Conservation (phyloP, 2,797 vertebrate species). For the Caiman crocodilus region DNA sequence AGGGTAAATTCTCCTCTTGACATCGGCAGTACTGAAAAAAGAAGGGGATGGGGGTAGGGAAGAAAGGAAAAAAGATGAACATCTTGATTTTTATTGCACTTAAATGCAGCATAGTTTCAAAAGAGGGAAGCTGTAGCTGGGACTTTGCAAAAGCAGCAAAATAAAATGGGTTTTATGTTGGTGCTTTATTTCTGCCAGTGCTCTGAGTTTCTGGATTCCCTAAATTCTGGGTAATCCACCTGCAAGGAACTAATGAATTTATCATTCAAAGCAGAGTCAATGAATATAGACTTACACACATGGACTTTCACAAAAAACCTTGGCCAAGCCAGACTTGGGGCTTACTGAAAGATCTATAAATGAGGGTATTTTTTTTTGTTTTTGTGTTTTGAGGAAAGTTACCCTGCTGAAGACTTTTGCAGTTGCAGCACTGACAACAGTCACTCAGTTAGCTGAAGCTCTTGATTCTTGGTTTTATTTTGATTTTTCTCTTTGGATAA, state of each 20-base stretch:
- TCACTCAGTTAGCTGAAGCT: conserved; percentile 61
- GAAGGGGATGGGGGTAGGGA: conserved; percentile 1
- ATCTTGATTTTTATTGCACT: conserved; percentile 70
- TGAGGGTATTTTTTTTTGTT: not conserved
- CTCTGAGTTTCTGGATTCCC: conserved; percentile 10
- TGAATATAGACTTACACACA: conserved; percentile 4
- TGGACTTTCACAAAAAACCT: not conserved
- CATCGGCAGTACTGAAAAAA: conserved; percentile 55
- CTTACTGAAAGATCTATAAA: conserved; percentile 44
- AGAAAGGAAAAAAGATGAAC: conserved; percentile 55
- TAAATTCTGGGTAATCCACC: conserved; percentile 30
- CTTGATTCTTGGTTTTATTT: conserved; percentile 52
- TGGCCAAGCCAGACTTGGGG: conserved; percentile 12
- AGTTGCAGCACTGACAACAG: conserved; percentile 63
- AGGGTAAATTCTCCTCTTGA: conserved; percentile 70
- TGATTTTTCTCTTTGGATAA: conserved; percentile 61
- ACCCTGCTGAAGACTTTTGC: conserved; percentile 19
- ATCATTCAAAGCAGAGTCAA: not conserved
- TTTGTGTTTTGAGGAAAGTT: conserved; percentile 34
- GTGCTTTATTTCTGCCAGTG: not conserved
- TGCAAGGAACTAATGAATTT: conserved; percentile 49
- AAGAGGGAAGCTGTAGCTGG: not conserved
- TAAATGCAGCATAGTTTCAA: not conserved
- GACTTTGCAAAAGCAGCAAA: not conserved
- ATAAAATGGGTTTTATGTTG: conserved; percentile 35